phyloP scores from a whole-genome alignment of 1,140 invertebrate genomes.

The Drosophila teissieri region DNA sequence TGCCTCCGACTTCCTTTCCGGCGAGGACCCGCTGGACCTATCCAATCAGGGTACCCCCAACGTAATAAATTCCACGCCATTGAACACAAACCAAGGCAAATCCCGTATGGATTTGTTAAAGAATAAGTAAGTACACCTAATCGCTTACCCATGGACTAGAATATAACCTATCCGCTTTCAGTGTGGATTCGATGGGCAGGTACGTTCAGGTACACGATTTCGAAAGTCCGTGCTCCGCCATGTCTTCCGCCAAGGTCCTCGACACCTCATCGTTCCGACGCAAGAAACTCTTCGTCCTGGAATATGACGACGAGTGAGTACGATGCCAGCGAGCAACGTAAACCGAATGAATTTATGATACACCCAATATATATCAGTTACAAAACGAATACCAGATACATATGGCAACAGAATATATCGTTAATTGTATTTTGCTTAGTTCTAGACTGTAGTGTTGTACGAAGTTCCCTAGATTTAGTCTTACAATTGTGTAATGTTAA shows the following conservation, averaged over 20 bases:
- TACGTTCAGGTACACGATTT: slow-evolving; percentile 12
- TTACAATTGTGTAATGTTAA: slow-evolving; percentile 75
- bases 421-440: slow-evolving; percentile 63
- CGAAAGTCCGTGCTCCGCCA: slow-evolving; percentile 16
- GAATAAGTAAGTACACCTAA: slow-evolving; percentile 16
- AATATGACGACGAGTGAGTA: slow-evolving; percentile 59
- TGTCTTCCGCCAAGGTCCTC: slow-evolving; percentile 59
- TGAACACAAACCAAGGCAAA: slow-evolving; percentile 61
- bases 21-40: slow-evolving; percentile 59
- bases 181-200: slow-evolving; percentile 31
- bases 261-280: slow-evolving; percentile 68
- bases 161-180: slow-evolving; percentile 2
- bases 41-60: slow-evolving; percentile 60
- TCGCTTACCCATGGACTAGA: neutral
- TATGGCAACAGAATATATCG: slow-evolving; percentile 73
- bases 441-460: slow-evolving; percentile 48
- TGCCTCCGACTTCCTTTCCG: slow-evolving; percentile 61
- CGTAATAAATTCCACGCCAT: slow-evolving; percentile 76
- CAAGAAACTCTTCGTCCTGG: slow-evolving; percentile 67
- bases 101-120: slow-evolving; percentile 23
- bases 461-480: slow-evolving; percentile 57
- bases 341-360: slow-evolving; percentile 59
- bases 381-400: slow-evolving; percentile 60
- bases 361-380: slow-evolving; percentile 42
- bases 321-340: neutral